These are phyloP conservation scores for Lagodon rhomboides DNA, from an alignment of 2,797 vertebrate species.

Conservation along the genomic window DNA sequence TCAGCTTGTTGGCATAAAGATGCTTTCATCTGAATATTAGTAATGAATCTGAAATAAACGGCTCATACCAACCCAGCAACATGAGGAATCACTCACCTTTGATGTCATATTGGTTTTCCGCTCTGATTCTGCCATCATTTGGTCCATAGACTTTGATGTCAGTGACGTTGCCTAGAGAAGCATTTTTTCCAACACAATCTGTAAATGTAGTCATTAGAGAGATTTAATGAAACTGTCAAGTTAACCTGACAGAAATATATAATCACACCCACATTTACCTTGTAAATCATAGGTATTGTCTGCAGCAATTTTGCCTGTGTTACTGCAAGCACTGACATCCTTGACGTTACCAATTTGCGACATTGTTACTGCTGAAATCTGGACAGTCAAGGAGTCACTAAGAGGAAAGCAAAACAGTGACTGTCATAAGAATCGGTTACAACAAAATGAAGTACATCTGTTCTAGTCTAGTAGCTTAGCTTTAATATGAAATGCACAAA, in stretches of 20 bases:
- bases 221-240: too few relatives aligned
- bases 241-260: too few relatives aligned
- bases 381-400: neutral
- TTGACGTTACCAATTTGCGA: neutral
- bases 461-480: too few relatives aligned
- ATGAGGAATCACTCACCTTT: neutral
- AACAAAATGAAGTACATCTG: too few relatives aligned
- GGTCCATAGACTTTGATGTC: neutral
- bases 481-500: too few relatives aligned
- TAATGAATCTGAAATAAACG: neutral
- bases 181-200: too few relatives aligned
- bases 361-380: neutral
- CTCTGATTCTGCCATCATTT: neutral
- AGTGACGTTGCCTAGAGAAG: neutral
- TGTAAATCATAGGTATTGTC: too few relatives aligned
- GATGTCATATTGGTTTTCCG: neutral
- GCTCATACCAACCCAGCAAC: neutral
- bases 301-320: too few relatives aligned
- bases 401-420: neutral
- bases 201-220: too few relatives aligned
- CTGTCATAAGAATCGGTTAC: too few relatives aligned
- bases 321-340: too few relatives aligned
- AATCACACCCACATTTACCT: too few relatives aligned
- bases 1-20: neutral
- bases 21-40: neutral